Evolutionary conservation across 2,113 vertebrate species (phyloP), one percentile per base, ranked within the genome.

Genomic region (Callionymus lyra): DNA sequence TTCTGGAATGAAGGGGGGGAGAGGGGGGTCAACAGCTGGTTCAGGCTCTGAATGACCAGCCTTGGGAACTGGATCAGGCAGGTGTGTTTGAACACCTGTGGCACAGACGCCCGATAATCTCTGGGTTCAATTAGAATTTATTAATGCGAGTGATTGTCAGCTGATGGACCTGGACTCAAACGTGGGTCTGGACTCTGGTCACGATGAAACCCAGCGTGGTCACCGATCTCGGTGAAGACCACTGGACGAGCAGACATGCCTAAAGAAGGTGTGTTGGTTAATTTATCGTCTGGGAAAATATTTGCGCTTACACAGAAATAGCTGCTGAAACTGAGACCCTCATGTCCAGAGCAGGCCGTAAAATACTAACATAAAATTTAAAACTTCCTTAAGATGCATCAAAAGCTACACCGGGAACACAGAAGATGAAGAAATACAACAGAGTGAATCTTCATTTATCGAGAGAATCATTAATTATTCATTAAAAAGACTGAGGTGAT

Each of bases 211-310:
- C n/a, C n/a, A n/a, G n/a, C n/a, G n/a, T n/a, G n/a, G n/a, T 39
- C 16, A 18, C 10, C 16, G 38, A 17, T 38, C 12, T 38, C 31
- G 41, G 21, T 27, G 21, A 27, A 51, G 18, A 42, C 38, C 31
- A 40, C 63, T 36, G 48, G 13, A 35, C 75, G 67, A 43, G 54
- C 50, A 73, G 74, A 78, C 47, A 53, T 27, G 35, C 27, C 14
- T 17, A 2, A 37, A 12, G 40, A 44, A 38, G 31, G 41, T 50
- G 56, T 62, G 15, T 41, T 52, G 36, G 15, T 27, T 44, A 38
- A 79, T 74, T 78, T 83, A 76, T 56, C 40, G 48, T 45, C 50
- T 17, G 19, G 39, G 55, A 65, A 60, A 59, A 68, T 62, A 41
- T 70, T 47, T 36, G 46, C 39, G 44, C 50, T 43, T 55, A 38